Percentiles rank a stretch among this genome's conserved stretches.
Evolutionary conservation across 2,797 vertebrate genomes (phyloP).

Genomic region (Orientallactaga sibirica): DNA sequence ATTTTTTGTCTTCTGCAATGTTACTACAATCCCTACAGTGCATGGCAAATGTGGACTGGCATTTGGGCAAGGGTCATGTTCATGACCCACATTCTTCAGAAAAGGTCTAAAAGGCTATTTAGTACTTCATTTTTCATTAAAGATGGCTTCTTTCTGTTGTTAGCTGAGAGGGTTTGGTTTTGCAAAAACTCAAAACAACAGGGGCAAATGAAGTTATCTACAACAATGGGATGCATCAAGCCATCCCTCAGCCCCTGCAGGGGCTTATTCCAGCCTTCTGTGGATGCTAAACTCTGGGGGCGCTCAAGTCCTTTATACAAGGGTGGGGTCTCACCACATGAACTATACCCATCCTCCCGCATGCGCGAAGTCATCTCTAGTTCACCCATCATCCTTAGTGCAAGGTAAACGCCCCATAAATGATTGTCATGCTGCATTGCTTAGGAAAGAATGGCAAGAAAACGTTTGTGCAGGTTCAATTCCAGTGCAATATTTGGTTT

Average conservation of each 20-base stretch:
- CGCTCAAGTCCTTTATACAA: neutral
- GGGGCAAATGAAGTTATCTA: neutral
- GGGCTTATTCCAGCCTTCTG: too few relatives aligned
- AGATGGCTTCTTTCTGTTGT: neutral
- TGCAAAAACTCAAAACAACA: neutral
- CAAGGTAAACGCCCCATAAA: too few relatives aligned
- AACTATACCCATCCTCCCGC: neutral
- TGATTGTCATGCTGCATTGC: too few relatives aligned
- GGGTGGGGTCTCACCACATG: neutral
- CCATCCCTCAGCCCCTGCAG: neutral
- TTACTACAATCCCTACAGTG: too few relatives aligned
- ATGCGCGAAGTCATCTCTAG: too few relatives aligned
- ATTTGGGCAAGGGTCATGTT: neutral
- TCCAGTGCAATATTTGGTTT: neutral
- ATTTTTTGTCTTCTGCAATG: constrained; percentile 1
- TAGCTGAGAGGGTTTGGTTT: neutral
- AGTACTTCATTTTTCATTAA: constrained; percentile 15
- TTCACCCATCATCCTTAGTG: too few relatives aligned
- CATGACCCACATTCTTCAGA: constrained; percentile 22
- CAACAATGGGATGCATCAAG: neutral
- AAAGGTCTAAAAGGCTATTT: neutral
- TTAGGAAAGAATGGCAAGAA: too few relatives aligned
- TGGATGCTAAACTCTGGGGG: neutral
- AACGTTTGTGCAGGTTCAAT: neutral
- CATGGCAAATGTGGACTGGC: neutral